phyloP scores from a whole-genome alignment of 2,113 vertebrate species.

The Lampris incognitus region DNA sequence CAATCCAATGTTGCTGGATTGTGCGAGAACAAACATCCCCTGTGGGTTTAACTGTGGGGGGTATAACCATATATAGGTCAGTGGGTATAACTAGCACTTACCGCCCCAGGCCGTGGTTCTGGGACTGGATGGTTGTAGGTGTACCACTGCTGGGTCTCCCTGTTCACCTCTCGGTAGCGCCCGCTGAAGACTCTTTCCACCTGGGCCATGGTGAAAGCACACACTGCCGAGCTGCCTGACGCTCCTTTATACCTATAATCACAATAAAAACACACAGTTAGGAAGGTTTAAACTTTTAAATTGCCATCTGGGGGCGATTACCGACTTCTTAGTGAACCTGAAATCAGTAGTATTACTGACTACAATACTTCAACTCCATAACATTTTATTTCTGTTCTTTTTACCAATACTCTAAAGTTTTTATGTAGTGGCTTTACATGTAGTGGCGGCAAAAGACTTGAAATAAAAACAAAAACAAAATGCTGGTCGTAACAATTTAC shows the following conservation, averaged over 20 bases:
- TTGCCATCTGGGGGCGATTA: too few species aligned
- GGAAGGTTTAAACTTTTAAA: too few species aligned
- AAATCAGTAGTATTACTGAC: too few species aligned
- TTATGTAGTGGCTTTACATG: too few species aligned
- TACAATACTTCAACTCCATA: too few species aligned
- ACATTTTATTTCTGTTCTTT: too few species aligned
- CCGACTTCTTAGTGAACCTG: too few species aligned
- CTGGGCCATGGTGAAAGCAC: constrained; percentile 91
- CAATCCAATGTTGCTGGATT: background rate
- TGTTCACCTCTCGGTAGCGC: constrained; percentile 94
- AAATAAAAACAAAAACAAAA: too few species aligned
- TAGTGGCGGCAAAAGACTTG: too few species aligned
- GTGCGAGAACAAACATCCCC: too few species aligned
- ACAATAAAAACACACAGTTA: background rate
- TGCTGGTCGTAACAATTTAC: too few species aligned
- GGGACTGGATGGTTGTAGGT: constrained; percentile 89
- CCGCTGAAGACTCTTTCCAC: constrained; percentile 90
- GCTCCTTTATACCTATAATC: constrained; percentile 88
- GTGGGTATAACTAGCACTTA: constrained; percentile 67
- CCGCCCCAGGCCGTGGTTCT: constrained; percentile 91
- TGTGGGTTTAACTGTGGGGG: background rate
- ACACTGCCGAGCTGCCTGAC: constrained; percentile 90
- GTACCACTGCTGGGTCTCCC: constrained; percentile 97
- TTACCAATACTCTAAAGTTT: too few species aligned
- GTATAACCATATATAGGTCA: background rate